Base-by-base conservation (phyloP, 2,888 invertebrate species). In the Napeogenes sylphis region DNA sequence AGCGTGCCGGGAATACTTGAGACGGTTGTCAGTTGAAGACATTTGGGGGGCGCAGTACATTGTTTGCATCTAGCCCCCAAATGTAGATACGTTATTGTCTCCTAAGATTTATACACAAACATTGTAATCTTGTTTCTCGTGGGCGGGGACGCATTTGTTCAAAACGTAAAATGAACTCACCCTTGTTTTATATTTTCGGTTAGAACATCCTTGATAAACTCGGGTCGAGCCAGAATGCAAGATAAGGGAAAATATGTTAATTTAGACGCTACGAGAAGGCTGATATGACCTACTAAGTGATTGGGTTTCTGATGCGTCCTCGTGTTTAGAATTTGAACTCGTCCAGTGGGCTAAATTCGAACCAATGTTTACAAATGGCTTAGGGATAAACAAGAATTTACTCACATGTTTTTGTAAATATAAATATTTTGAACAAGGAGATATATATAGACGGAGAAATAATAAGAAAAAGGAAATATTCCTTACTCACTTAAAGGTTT, bases 181-280 rank as follows among this genome's bases (percentile, higher is more conserved):
- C 84, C 83, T 82, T 75, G 75, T 78, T 81, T 79, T 84, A 80
- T 85, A 85, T 85, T 83, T 85, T 84, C 73, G 79, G 81, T 84
- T 82, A 76, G 79, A 87, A 82, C 77, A 84, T 83, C 82, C 81
- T 81, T 81, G 87, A 88, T 88, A 89, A 87, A 82, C 77, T 71
- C 77, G 80, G 80, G 79, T 80, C 80, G 79, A 81, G 79, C 81
- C 81, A 85, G 85, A 87, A 83, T 83, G 78, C 78, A 75, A 79
- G 89, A 90, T 90, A 90, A 88, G 83, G 81, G 83, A 87, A 88
- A 89, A 89, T 89, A 90, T 90, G 90, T 89, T 88, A 90, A 90
- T 90, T 87, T 78, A 75, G 79, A 75, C 78, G 75, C 81, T 80
- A 75, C 79, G 75, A 81, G 78, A 82, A 82, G 84, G 78, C 81